These are phyloP conservation scores for Platanista minor DNA, from an alignment of 2,113 vertebrate genomes.

Conservation along the genomic window DNA sequence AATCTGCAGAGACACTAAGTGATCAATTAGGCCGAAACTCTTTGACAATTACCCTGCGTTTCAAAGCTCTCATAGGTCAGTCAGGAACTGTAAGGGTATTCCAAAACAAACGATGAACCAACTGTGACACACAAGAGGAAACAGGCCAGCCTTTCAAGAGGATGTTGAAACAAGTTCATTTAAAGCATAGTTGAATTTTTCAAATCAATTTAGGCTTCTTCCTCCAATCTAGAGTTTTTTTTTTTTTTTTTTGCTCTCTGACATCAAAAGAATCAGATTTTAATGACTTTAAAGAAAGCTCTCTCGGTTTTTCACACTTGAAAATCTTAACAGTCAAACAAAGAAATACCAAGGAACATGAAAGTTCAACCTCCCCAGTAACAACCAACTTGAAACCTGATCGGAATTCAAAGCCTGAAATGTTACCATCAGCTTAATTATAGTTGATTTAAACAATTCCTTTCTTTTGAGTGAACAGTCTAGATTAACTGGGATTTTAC, in stretches of 20 bases:
- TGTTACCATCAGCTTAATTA: slow-evolving; percentile 58
- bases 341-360: slow-evolving; percentile 76
- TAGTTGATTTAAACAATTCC: slow-evolving; percentile 60
- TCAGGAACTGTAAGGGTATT: slow-evolving; percentile 59
- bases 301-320: slow-evolving; percentile 74
- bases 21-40: slow-evolving; percentile 57
- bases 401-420: slow-evolving; percentile 29
- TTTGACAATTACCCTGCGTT: slow-evolving; percentile 55
- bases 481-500: slow-evolving; percentile 67
- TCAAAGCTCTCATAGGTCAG: slow-evolving; percentile 50
- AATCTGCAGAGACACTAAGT: slow-evolving; percentile 53
- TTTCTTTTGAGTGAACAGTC: slow-evolving; percentile 69
- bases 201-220: slow-evolving; percentile 65
- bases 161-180: slow-evolving; percentile 69
- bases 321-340: slow-evolving; percentile 76
- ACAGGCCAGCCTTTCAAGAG: slow-evolving; percentile 74
- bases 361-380: slow-evolving; percentile 67
- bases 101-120: slow-evolving; percentile 66
- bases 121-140: slow-evolving; percentile 55
- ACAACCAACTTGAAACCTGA: slow-evolving; percentile 55
- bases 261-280: slow-evolving; percentile 78
- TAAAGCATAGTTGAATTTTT: slow-evolving; percentile 73
- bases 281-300: slow-evolving; percentile 73
- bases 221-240: slow-evolving; percentile 56
- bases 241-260: slow-evolving; percentile 51